A percentile compares a stretch with the other conserved stretches of the same genome.
phyloP scores from a whole-genome alignment of 2,113 vertebrate species.

The Ptyas mucosa region DNA sequence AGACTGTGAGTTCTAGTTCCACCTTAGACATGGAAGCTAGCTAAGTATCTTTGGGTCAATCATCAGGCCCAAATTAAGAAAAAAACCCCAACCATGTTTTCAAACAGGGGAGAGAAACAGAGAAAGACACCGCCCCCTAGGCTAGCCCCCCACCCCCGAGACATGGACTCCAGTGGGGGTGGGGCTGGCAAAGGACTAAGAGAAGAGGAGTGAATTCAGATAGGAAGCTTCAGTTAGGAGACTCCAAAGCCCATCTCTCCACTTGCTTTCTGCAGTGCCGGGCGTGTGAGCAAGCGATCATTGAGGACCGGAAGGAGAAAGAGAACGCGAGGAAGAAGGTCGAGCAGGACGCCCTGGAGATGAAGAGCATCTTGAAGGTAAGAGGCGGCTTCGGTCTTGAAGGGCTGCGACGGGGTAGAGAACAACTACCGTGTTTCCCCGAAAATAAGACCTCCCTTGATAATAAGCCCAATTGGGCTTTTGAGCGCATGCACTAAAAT shows the following conservation, averaged over 20 bases:
- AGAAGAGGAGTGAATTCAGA: neutral
- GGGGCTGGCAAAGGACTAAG: neutral
- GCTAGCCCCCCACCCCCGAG: too few relatives aligned
- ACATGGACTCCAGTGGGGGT: too few relatives aligned
- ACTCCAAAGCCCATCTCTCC: neutral
- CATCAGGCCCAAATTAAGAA: neutral
- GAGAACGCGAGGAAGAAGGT: slow-evolving; percentile 57
- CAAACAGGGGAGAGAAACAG: neutral
- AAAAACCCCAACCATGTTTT: neutral
- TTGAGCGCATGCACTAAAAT: too few relatives aligned
- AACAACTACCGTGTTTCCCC: neutral
- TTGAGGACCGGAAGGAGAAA: slow-evolving; percentile 74
- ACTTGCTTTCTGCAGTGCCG: slow-evolving; percentile 64
- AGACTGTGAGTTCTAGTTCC: too few relatives aligned
- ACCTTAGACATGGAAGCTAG: too few relatives aligned
- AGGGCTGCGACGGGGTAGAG: neutral
- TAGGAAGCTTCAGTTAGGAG: neutral
- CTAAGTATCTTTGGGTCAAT: too few relatives aligned
- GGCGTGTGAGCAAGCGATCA: slow-evolving; percentile 71
- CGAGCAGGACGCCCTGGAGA: slow-evolving; percentile 67
- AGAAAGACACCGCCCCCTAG: neutral
- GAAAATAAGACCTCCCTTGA: too few relatives aligned
- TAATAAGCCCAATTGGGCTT: too few relatives aligned
- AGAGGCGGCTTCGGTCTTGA: neutral
- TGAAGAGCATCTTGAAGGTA: slow-evolving; percentile 73